Evolutionary conservation across 2,113 vertebrate species (phyloP).

Genomic region (Coptodon bakossiorum): DNA sequence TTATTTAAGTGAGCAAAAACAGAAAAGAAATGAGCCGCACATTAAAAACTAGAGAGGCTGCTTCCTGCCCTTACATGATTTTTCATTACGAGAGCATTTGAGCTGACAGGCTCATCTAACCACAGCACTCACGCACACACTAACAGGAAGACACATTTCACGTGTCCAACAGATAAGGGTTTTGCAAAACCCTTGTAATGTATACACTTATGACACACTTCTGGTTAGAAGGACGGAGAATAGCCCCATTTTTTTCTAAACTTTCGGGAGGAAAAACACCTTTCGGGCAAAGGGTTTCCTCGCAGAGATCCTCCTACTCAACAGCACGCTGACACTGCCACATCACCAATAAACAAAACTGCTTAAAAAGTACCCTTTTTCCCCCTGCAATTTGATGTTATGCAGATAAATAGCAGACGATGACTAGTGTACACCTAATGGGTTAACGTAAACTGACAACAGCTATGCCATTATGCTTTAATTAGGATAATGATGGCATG

Average conservation of each 20-base stretch:
- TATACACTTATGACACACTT: not conserved
- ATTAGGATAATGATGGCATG: not conserved
- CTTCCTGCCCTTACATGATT: not conserved
- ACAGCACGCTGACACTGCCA: not conserved
- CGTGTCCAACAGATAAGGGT: slow-evolving; percentile 21
- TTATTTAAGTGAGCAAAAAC: not conserved
- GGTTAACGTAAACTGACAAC: not conserved
- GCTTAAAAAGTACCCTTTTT: not conserved
- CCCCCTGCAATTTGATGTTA: not conserved
- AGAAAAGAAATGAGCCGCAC: not conserved
- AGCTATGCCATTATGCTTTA: not conserved
- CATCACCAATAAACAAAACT: not conserved
- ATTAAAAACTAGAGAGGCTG: not conserved
- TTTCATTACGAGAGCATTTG: not conserved
- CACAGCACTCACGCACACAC: not conserved
- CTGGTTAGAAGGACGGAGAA: not conserved
- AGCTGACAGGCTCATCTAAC: not conserved
- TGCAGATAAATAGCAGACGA: not conserved
- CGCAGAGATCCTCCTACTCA: not conserved
- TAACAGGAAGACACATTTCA: slow-evolving; percentile 30
- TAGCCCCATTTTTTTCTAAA: not conserved
- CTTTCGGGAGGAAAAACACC: not conserved
- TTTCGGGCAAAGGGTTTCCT: not conserved
- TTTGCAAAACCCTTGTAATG: not conserved
- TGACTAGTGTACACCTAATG: not conserved